Percentiles rank a stretch among this genome's conserved stretches.
These are phyloP conservation scores for Sarcophaga variegata DNA, from an alignment of 2,888 invertebrate genomes.

Conservation along the genomic window DNA sequence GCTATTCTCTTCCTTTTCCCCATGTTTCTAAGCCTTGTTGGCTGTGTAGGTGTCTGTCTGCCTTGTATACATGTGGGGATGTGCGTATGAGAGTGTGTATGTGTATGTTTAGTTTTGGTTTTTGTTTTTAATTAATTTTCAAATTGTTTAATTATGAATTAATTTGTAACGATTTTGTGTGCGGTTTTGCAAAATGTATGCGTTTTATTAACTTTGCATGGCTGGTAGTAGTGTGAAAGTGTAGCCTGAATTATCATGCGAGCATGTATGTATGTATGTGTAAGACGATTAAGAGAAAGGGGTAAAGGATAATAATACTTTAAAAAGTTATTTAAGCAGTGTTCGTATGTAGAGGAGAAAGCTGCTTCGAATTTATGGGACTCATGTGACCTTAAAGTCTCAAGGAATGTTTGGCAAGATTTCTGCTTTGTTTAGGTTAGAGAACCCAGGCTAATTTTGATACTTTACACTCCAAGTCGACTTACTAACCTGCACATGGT, in stretches of 20 bases:
- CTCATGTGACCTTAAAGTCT: too few species aligned
- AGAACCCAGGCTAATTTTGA: too few species aligned
- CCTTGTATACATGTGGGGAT: neutral
- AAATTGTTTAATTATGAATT: conserved; percentile 61
- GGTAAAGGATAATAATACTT: neutral
- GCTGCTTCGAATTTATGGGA: too few species aligned
- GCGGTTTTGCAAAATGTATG: conserved; percentile 27
- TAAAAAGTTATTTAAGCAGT: too few species aligned
- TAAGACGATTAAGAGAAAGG: neutral
- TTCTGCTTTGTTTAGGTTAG: too few species aligned
- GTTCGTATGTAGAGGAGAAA: too few species aligned
- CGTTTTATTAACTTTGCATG: neutral
- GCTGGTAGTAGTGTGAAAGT: neutral
- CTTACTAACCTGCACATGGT: too few species aligned
- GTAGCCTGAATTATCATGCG: neutral
- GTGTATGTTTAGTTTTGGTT: conserved; percentile 37
- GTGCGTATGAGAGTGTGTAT: conserved; percentile 7
- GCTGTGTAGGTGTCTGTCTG: too few species aligned
- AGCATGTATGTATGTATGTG: neutral
- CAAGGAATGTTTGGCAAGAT: too few species aligned
- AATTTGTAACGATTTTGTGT: conserved; percentile 51
- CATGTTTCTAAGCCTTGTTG: neutral
- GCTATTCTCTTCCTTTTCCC: neutral
- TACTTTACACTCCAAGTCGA: too few species aligned
- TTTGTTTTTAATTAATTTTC: conserved; percentile 63